phyloP scores from a whole-genome alignment of 2,888 invertebrate species.

The Torymus auratus region DNA sequence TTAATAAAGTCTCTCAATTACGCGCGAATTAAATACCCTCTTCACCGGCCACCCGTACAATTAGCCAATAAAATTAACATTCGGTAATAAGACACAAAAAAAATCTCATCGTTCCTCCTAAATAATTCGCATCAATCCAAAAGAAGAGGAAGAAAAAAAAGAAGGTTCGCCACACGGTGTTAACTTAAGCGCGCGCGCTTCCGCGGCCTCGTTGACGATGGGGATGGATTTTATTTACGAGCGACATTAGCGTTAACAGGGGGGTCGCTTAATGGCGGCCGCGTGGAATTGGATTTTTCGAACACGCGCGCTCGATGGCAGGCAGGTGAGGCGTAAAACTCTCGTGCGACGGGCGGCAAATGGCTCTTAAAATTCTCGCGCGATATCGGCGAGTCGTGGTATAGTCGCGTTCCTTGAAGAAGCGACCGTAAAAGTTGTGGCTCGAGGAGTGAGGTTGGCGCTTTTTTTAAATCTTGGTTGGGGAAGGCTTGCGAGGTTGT shows the following conservation, averaged over 20 bases:
- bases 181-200: no score
- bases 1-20: no score
- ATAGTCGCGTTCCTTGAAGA: conserved; percentile 11
- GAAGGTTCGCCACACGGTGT: no score
- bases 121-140: no score
- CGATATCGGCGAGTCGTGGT: conserved; percentile 44
- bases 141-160: no score
- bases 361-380: conserved; percentile 59
- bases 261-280: conserved; percentile 46
- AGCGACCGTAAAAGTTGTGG: conserved; percentile 45
- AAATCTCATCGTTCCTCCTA: no score
- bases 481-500: no score
- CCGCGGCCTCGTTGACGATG: background rate
- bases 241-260: conserved; percentile 56
- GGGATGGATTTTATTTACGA: conserved; percentile 57
- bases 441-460: background rate
- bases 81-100: no score
- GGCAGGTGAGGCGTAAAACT: conserved; percentile 51
- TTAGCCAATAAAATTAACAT: no score
- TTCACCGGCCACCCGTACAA: no score
- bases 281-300: conserved; percentile 56
- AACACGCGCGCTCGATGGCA: background rate
- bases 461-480: conserved; percentile 35
- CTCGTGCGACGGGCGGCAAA: conserved; percentile 26
- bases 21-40: no score